phyloP scores from a whole-genome alignment of 2,797 vertebrate species.

The Todus mexicanus region DNA sequence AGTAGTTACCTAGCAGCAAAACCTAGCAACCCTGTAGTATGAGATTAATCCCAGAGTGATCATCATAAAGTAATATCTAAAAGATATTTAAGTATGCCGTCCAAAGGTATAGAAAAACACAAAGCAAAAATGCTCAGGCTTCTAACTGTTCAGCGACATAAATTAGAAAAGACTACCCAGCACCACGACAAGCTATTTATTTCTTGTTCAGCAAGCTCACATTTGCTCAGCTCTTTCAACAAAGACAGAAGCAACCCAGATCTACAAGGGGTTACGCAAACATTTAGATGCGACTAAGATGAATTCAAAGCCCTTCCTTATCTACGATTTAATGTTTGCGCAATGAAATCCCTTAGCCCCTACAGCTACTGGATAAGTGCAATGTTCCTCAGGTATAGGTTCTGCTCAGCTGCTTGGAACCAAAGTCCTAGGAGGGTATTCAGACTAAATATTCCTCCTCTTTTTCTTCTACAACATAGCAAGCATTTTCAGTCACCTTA shows the following conservation, averaged over 20 bases:
- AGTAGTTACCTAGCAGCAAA: conserved; percentile 79
- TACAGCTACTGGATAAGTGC: background rate
- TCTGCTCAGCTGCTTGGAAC: background rate
- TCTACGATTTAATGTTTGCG: background rate
- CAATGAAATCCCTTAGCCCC: background rate
- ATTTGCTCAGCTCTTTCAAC: background rate
- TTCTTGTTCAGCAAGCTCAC: background rate
- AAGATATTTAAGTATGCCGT: conserved; percentile 9
- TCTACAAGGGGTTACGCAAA: background rate
- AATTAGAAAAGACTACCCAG: background rate
- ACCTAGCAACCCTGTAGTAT: conserved; percentile 72
- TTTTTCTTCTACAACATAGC: background rate
- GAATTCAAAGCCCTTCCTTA: background rate
- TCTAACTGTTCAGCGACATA: background rate
- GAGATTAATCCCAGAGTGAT: conserved; percentile 55
- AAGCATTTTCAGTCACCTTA: background rate
- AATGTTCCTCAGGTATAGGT: background rate
- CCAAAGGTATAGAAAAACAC: background rate
- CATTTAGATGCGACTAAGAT: background rate
- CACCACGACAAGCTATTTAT: background rate
- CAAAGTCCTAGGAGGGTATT: background rate
- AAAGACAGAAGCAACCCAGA: background rate
- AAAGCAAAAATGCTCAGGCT: background rate
- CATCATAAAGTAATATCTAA: conserved; percentile 26
- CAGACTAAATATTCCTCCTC: background rate